These are phyloP conservation scores for Saccostrea glomerata DNA, from an alignment of 1,140 invertebrate genomes.

Conservation along the genomic window DNA sequence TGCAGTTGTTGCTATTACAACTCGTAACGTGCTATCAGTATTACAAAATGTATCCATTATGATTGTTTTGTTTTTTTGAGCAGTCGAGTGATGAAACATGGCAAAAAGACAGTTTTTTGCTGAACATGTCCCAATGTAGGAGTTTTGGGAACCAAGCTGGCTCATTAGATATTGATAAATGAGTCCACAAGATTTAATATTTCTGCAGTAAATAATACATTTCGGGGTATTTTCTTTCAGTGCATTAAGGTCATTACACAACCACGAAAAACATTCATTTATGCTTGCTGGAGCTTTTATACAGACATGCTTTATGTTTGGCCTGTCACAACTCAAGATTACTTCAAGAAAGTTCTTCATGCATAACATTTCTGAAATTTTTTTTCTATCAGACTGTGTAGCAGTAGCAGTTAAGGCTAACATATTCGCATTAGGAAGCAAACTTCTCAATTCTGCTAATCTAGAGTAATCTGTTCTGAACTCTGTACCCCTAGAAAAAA, in stretches of 20 bases:
- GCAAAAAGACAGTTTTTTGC: conserved; percentile 1
- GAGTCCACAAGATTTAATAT: background rate
- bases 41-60: too few relatives aligned
- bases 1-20: too few relatives aligned
- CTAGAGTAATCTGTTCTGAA: conserved; percentile 5
- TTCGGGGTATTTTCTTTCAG: background rate
- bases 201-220: conserved; percentile 33
- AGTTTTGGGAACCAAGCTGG: background rate
- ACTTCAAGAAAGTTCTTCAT: conserved; percentile 10
- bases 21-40: too few relatives aligned
- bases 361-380: background rate
- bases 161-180: conserved; percentile 19
- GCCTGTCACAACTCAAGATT: background rate
- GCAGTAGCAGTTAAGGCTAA: conserved; percentile 10
- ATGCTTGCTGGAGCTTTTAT: background rate
- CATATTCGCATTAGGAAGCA: conserved; percentile 5
- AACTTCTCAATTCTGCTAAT: conserved; percentile 8
- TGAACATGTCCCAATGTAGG: background rate
- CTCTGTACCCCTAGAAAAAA: background rate
- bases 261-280: background rate
- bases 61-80: background rate
- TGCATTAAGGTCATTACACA: too few relatives aligned
- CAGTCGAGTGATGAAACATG: background rate
- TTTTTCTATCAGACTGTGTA: background rate
- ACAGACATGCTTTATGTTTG: conserved; percentile 18